Conservation (phyloP, 2,113 vertebrate genomes). For the Kryptolebias marmoratus region DNA sequence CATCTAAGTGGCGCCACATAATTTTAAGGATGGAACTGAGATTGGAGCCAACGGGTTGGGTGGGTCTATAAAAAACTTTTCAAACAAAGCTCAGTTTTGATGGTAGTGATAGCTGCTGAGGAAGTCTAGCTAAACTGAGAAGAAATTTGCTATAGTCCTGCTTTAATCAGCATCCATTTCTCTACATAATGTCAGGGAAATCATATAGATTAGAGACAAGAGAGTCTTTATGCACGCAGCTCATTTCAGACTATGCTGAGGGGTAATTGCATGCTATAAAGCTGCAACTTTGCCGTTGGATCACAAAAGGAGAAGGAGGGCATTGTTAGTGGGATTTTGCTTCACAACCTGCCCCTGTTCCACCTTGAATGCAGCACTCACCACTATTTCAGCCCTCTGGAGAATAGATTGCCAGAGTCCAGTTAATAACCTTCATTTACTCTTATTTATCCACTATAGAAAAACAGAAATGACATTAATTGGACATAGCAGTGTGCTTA, state of each 20-base stretch:
- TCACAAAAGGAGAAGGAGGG: constrained; percentile 30
- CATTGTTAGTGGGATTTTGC: constrained; percentile 10
- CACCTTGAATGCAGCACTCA: constrained; percentile 47
- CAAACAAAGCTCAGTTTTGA: not conserved
- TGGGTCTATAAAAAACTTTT: constrained; percentile 6
- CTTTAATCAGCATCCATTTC: constrained; percentile 30
- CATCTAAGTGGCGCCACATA: not conserved
- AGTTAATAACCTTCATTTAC: constrained; percentile 55
- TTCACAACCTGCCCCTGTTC: constrained; percentile 20
- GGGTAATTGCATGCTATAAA: constrained; percentile 64
- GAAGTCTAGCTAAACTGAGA: constrained; percentile 16
- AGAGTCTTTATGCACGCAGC: constrained; percentile 37
- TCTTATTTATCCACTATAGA: constrained; percentile 45
- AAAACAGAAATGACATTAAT: constrained; percentile 48
- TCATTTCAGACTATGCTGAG: constrained; percentile 30
- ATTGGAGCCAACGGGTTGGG: not conserved
- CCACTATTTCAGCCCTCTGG: constrained; percentile 23
- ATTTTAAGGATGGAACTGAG: not conserved
- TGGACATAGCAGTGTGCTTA: constrained; percentile 35
- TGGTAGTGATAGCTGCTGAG: constrained; percentile 1
- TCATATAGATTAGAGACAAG: constrained; percentile 19
- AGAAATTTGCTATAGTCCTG: not conserved
- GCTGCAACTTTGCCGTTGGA: constrained; percentile 42
- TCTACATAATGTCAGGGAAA: constrained; percentile 18
- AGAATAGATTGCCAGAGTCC: constrained; percentile 33